These are phyloP conservation scores for Myodes glareolus DNA, from an alignment of 2,113 vertebrate genomes.

Conservation along the genomic window DNA sequence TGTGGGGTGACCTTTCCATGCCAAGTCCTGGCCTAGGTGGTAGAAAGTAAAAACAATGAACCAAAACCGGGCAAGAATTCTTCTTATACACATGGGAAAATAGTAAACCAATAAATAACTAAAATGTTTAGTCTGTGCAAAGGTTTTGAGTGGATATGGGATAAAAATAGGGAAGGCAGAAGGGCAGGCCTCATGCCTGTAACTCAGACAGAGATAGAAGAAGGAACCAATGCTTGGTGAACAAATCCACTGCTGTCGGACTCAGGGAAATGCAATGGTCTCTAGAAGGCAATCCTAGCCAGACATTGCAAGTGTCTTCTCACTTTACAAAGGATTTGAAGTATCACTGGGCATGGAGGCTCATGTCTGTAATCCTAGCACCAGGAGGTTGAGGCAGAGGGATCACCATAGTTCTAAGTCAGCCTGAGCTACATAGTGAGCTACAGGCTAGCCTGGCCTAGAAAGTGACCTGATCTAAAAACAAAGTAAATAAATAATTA, in stretches of 20 bases:
- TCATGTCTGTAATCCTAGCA: not conserved
- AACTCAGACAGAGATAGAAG: not conserved
- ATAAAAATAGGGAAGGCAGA: not conserved
- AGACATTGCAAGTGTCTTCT: not conserved
- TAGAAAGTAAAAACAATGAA: not conserved
- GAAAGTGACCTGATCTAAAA: not conserved
- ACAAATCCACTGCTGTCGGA: not conserved
- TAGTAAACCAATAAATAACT: not conserved
- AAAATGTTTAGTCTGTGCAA: not conserved
- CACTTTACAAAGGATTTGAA: not conserved
- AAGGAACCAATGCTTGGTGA: accelerated
- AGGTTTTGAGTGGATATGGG: not conserved
- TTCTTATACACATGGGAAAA: not conserved
- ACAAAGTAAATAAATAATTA: not conserved
- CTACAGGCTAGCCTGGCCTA: not conserved
- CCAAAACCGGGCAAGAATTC: not conserved
- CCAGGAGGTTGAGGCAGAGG: not conserved
- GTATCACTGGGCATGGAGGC: not conserved
- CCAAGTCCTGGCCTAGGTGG: not conserved
- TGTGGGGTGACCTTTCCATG: not conserved
- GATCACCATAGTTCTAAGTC: not conserved
- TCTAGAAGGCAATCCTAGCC: not conserved
- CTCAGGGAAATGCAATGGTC: too few species aligned
- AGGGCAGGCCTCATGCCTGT: not conserved
- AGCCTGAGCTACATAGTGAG: not conserved